Conservation (phyloP, 1,140 invertebrate species). For the Steinernema feltiae region DNA sequence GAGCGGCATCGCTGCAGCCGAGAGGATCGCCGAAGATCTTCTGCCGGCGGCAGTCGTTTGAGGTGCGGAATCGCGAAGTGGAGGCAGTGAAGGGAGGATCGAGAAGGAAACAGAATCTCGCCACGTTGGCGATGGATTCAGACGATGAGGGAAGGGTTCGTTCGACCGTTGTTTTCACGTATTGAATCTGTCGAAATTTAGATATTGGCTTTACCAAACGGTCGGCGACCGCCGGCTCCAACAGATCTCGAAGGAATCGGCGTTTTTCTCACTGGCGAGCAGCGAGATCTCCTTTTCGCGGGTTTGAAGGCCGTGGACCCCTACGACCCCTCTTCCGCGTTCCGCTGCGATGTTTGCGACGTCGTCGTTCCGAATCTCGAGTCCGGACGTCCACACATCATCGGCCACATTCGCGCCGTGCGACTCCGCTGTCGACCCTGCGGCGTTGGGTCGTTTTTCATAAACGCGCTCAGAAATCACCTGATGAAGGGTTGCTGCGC, state of each 20-base stretch:
- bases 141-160: neutral
- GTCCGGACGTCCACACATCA: constrained; percentile 29
- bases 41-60: neutral
- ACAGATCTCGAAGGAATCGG: constrained; percentile 10
- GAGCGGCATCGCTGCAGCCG: neutral
- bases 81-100: neutral
- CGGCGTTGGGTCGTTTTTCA: constrained; percentile 37
- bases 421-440: constrained; percentile 36
- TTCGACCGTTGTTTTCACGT: neutral
- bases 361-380: neutral
- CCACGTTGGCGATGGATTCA: neutral
- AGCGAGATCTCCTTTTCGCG: constrained; percentile 21
- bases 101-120: neutral
- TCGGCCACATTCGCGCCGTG: constrained; percentile 38
- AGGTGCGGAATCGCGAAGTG: neutral
- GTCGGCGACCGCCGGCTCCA: neutral
- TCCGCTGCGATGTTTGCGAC: constrained; percentile 16
- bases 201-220: neutral
- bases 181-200: neutral
- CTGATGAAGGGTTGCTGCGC: constrained; percentile 23
- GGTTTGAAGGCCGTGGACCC: constrained; percentile 13
- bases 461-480: constrained; percentile 33
- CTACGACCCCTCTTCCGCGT: neutral
- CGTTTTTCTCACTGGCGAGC: constrained; percentile 21
- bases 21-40: neutral